These are phyloP conservation scores for Meandrina meandrites DNA, from an alignment of 92 coral and sea anemone species.

Conservation along the genomic window DNA sequence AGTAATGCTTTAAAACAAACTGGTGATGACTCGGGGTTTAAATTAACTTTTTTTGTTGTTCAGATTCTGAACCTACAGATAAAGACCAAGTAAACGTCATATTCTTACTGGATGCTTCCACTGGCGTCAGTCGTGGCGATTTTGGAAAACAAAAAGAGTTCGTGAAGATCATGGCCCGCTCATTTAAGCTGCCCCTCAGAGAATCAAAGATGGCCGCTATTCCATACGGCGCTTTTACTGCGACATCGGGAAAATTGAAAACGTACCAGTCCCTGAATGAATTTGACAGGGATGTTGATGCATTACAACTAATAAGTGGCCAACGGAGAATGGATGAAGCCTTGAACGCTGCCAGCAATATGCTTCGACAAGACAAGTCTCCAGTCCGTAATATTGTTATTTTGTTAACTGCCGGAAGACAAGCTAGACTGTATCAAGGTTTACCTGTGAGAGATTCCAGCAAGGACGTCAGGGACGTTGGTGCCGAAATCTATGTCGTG, in stretches of 20 bases:
- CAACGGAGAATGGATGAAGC: slow-evolving; percentile 52
- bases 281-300: slow-evolving; percentile 50
- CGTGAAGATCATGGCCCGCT: slow-evolving; percentile 59
- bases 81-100: slow-evolving; percentile 40
- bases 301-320: slow-evolving; percentile 46
- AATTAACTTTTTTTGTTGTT: neutral
- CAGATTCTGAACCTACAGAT: neutral
- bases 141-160: slow-evolving; percentile 61
- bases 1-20: neutral
- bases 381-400: slow-evolving; percentile 27
- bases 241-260: slow-evolving; percentile 27
- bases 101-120: slow-evolving; percentile 77
- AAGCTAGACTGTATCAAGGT: slow-evolving; percentile 30
- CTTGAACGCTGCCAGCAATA: slow-evolving; percentile 20
- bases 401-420: slow-evolving; percentile 54
- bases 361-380: slow-evolving; percentile 28
- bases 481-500: slow-evolving; percentile 59
- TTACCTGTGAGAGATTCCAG: slow-evolving; percentile 37
- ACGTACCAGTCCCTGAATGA: slow-evolving; percentile 37
- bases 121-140: slow-evolving; percentile 48
- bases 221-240: slow-evolving; percentile 50
- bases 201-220: slow-evolving; percentile 52
- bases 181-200: slow-evolving; percentile 31
- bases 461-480: slow-evolving; percentile 39
- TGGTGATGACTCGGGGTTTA: neutral